A percentile compares a stretch with the other conserved stretches of the same genome.
phyloP scores from a whole-genome alignment of 2,113 vertebrate species.

The Myotis yumanensis region DNA sequence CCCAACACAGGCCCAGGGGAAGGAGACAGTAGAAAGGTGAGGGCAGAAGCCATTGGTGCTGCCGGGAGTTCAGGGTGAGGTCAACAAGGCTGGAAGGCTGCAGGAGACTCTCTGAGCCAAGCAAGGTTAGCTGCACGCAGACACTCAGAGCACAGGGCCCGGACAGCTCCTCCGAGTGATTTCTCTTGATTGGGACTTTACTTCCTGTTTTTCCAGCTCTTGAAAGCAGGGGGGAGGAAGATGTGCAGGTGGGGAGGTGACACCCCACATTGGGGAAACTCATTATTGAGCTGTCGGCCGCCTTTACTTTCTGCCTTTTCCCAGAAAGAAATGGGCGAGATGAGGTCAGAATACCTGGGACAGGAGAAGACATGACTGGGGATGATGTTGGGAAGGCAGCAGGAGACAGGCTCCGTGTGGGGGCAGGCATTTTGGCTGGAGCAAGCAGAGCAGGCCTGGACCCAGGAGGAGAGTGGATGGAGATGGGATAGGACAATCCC shows the following conservation, averaged over 20 bases:
- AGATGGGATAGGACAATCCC: background rate
- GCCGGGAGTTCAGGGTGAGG: background rate
- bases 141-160: background rate
- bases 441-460: background rate
- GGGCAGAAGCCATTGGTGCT: background rate
- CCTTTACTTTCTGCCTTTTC: constrained; percentile 19
- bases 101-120: background rate
- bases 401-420: background rate
- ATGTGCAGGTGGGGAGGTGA: background rate
- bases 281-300: background rate
- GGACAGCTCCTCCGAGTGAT: background rate
- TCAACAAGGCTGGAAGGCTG: background rate
- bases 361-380: background rate
- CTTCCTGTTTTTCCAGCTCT: constrained; percentile 53
- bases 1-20: background rate
- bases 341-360: background rate
- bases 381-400: background rate
- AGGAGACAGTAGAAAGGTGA: background rate
- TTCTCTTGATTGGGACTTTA: background rate
- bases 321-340: background rate
- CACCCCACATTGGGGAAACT: background rate
- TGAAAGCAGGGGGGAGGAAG: constrained; percentile 16
- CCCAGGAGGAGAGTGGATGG: background rate
- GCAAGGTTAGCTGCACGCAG: background rate
- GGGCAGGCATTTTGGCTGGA: background rate